Conservation (phyloP, 2,888 invertebrate genomes). For the Aphodius granarius region DNA sequence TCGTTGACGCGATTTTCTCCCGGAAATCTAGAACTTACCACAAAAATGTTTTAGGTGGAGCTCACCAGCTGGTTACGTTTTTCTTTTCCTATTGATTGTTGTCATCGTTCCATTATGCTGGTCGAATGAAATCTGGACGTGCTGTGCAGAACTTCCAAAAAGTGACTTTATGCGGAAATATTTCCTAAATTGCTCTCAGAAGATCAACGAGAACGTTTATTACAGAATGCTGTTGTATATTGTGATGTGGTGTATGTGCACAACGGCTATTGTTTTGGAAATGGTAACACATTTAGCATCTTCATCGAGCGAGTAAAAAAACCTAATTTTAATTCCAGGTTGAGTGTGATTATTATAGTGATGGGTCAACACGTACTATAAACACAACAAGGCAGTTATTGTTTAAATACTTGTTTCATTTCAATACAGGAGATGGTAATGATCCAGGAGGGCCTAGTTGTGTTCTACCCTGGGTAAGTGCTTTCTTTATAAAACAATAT, state of each 20-base stretch:
- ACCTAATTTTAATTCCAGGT: conserved; percentile 25
- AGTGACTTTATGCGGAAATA: conserved; percentile 44
- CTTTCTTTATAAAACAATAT: neutral
- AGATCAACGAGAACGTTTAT: conserved; percentile 64
- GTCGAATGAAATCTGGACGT: conserved; percentile 74
- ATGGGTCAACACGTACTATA: neutral
- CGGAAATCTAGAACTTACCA: too few relatives aligned
- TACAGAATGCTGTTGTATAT: conserved; percentile 69
- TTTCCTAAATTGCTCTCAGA: conserved; percentile 51
- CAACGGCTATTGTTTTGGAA: conserved; percentile 67
- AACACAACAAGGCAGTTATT: neutral
- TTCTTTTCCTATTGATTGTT: conserved; percentile 56
- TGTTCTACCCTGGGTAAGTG: conserved; percentile 37
- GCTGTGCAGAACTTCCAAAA: conserved; percentile 52
- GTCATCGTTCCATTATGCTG: conserved; percentile 71
- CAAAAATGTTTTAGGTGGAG: conserved; percentile 27
- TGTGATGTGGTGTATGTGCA: conserved; percentile 65
- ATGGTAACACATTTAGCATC: conserved; percentile 52
- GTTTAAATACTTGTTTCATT: conserved; percentile 1
- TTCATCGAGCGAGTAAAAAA: neutral
- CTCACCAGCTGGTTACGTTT: conserved; percentile 54
- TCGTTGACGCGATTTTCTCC: too few relatives aligned
- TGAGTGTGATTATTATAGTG: conserved; percentile 26
- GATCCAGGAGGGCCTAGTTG: conserved; percentile 16
- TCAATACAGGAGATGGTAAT: neutral